Conservation (phyloP, 2,113 vertebrate genomes). For the Argyrosomus japonicus region DNA sequence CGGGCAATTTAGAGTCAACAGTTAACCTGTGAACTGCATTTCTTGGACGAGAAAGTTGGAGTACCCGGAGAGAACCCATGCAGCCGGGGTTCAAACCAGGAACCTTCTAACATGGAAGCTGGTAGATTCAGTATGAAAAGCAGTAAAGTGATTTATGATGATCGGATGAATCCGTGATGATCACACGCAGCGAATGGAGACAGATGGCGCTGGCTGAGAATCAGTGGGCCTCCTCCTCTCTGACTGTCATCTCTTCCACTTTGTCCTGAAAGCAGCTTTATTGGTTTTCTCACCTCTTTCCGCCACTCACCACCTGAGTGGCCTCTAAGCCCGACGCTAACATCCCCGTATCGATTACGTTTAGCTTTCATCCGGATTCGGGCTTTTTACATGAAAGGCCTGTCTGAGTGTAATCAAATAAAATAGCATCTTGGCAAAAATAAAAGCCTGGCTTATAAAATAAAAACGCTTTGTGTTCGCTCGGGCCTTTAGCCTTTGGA, state of each 20-base stretch:
- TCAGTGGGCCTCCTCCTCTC: constrained; percentile 4
- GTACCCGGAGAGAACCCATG: no score
- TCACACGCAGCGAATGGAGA: neutral
- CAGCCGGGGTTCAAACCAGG: no score
- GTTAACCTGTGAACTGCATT: no score
- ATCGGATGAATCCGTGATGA: neutral
- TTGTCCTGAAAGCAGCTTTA: constrained; percentile 36
- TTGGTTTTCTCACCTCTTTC: constrained; percentile 57
- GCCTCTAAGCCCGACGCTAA: constrained; percentile 41
- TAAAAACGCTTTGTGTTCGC: constrained; percentile 24
- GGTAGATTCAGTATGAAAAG: no score
- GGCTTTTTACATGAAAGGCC: constrained; percentile 69
- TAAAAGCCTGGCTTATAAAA: constrained; percentile 56
- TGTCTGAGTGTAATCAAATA: constrained; percentile 66
- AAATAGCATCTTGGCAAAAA: constrained; percentile 53
- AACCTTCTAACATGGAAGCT: no score
- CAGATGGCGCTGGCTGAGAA: constrained; percentile 11
- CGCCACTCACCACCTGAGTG: constrained; percentile 29
- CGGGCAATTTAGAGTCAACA: no score
- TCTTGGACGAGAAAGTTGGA: no score
- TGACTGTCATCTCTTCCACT: neutral
- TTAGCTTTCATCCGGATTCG: constrained; percentile 54
- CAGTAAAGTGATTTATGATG: neutral
- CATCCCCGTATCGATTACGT: constrained; percentile 54
- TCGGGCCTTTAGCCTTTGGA: constrained; percentile 15